Conservation (phyloP, 2,888 invertebrate species). For the Aporophyla lueneburgensis region DNA sequence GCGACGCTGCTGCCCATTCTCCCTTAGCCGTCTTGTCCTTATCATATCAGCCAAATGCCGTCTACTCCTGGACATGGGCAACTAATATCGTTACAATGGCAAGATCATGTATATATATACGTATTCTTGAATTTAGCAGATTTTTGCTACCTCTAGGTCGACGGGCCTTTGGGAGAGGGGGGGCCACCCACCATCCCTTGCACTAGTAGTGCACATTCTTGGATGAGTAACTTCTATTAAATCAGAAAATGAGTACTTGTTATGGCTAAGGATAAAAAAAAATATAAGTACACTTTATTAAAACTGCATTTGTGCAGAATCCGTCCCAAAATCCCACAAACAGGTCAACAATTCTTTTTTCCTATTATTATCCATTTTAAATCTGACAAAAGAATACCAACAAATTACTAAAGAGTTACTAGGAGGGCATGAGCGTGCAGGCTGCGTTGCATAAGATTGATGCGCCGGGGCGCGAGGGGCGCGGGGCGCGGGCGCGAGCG, state of each 20-base stretch:
- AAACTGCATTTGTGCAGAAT: background rate
- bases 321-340: background rate
- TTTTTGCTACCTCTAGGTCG: too few species aligned
- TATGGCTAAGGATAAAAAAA: too few species aligned
- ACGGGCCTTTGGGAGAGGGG: background rate
- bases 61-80: too few species aligned
- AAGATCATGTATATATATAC: background rate
- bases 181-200: background rate
- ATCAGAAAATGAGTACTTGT: background rate
- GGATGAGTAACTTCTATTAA: background rate
- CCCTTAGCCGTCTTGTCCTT: too few species aligned
- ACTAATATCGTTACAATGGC: too few species aligned
- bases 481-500: conserved; percentile 57
- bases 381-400: conserved; percentile 63
- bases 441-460: conserved; percentile 85
- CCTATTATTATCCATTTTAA: conserved; percentile 1
- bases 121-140: background rate
- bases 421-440: conserved; percentile 78
- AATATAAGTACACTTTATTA: too few species aligned
- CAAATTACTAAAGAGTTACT: conserved; percentile 74
- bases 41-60: too few species aligned
- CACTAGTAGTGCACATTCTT: background rate
- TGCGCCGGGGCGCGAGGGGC: conserved; percentile 72
- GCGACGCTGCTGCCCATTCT: too few species aligned
- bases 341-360: background rate